These are phyloP conservation scores for Scaptomyza hsui DNA, from an alignment of 1,140 invertebrate species.

Conservation along the genomic window DNA sequence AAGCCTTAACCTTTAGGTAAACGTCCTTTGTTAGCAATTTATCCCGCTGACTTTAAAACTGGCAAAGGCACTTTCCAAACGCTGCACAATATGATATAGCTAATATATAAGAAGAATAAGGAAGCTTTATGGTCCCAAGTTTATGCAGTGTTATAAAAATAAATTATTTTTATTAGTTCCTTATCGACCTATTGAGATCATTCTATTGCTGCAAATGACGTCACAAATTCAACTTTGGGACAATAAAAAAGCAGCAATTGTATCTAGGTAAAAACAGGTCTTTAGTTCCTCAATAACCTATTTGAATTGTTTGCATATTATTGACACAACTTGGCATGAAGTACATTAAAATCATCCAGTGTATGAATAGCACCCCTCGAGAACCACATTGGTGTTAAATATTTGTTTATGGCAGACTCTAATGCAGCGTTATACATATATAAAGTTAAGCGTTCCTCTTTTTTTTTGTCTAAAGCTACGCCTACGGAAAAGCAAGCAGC, in stretches of 20 bases:
- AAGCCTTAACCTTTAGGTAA: slow-evolving; percentile 36
- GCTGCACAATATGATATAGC: no score
- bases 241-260: no score
- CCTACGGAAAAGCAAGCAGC: slow-evolving; percentile 6
- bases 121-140: no score
- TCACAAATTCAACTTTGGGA: no score
- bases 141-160: no score
- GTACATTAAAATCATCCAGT: not conserved
- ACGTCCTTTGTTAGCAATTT: not conserved
- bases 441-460: slow-evolving; percentile 32
- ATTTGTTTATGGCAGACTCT: slow-evolving; percentile 45
- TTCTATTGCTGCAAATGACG: no score
- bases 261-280: no score
- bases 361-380: not conserved
- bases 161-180: no score
- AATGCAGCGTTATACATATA: slow-evolving; percentile 36
- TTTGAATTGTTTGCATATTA: not conserved
- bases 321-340: not conserved
- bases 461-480: slow-evolving; percentile 23
- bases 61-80: no score
- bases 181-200: no score
- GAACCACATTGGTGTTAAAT: slow-evolving; percentile 51
- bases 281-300: not conserved
- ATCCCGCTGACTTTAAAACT: no score
- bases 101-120: no score